Evolutionary conservation across 2,113 vertebrate genomes (phyloP).

Genomic region (Hydrolagus affinis): DNA sequence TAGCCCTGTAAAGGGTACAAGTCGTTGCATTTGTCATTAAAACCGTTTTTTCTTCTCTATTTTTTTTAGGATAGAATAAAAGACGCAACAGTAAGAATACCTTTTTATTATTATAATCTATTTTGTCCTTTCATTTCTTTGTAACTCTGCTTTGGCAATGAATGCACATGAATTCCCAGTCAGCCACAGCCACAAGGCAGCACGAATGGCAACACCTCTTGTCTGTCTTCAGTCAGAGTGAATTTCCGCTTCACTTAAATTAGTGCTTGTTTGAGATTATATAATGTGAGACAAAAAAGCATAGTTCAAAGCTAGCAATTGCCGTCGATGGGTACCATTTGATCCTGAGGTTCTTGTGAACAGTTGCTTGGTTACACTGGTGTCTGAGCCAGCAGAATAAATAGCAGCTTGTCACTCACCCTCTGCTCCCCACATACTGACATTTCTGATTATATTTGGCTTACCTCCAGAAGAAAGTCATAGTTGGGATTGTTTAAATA

Average conservation of each 20-base stretch:
- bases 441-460: too few species aligned
- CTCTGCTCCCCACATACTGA: too few species aligned
- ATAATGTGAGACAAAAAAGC: too few species aligned
- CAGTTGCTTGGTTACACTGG: too few species aligned
- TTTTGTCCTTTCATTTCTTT: constrained; percentile 26
- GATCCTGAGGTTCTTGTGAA: too few species aligned
- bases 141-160: constrained; percentile 19
- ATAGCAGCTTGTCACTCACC: too few species aligned
- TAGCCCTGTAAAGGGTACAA: constrained; percentile 12
- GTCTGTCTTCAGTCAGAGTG: not conserved
- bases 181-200: not conserved
- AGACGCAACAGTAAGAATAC: constrained; percentile 31
- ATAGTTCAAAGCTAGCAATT: too few species aligned
- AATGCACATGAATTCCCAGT: constrained; percentile 24
- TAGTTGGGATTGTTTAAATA: too few species aligned
- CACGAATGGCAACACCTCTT: not conserved
- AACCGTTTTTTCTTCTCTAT: constrained; percentile 23
- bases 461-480: too few species aligned
- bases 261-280: too few species aligned
- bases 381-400: too few species aligned
- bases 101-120: constrained; percentile 31
- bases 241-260: not conserved
- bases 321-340: too few species aligned
- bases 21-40: constrained; percentile 31
- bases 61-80: constrained; percentile 33